phyloP scores from a whole-genome alignment of 2,888 invertebrate species.

The Mimumesa dahlbomi region DNA sequence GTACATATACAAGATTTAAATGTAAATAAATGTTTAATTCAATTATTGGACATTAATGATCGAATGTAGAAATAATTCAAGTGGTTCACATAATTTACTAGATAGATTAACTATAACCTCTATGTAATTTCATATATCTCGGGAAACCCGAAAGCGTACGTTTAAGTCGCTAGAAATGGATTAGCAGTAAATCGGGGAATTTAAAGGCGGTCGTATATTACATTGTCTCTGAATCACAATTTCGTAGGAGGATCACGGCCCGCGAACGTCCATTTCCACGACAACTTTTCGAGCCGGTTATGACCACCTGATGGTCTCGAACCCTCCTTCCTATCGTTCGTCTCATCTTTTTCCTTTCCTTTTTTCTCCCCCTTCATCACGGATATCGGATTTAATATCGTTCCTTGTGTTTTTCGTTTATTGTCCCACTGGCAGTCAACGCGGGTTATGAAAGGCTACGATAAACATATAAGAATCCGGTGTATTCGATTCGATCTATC shows the following conservation, averaged over 20 bases:
- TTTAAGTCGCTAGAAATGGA: too few species aligned
- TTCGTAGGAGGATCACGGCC: slow-evolving; percentile 23
- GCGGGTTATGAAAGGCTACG: neutral
- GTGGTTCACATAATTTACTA: too few species aligned
- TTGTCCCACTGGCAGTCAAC: neutral
- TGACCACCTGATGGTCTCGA: neutral
- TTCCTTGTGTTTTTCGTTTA: neutral
- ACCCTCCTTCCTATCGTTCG: too few species aligned
- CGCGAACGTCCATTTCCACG: neutral
- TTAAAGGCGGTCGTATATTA: slow-evolving; percentile 1
- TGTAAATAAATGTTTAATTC: too few species aligned
- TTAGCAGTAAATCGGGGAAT: too few species aligned
- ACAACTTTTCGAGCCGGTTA: neutral
- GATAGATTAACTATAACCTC: too few species aligned
- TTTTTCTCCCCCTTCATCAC: neutral
- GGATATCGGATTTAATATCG: slow-evolving; percentile 1
- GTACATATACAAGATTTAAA: too few species aligned
- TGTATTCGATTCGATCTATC: neutral
- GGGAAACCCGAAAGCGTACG: too few species aligned
- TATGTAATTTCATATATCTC: too few species aligned
- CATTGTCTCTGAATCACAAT: slow-evolving; percentile 10
- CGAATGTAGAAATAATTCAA: too few species aligned
- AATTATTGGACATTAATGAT: too few species aligned
- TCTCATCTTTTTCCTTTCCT: neutral
- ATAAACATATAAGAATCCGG: neutral